phyloP scores from a whole-genome alignment of 2,797 vertebrate species.

The Heterohyrax brucei region DNA sequence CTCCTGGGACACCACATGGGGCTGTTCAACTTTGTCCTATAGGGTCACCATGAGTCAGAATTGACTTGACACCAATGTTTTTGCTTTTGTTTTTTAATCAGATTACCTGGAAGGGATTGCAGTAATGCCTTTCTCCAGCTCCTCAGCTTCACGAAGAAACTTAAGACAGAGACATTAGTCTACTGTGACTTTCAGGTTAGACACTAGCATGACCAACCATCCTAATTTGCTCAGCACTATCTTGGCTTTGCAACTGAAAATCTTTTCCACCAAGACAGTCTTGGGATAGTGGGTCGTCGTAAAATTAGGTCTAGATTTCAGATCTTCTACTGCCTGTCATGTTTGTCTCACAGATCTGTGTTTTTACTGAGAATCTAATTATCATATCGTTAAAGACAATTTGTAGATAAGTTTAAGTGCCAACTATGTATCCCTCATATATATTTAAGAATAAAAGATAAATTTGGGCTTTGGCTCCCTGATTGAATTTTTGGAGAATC shows the following conservation, averaged over 20 bases:
- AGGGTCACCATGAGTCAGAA: no score
- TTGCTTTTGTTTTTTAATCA: not conserved
- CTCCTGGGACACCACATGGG: no score
- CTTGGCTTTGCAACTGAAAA: not conserved
- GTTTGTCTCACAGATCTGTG: slow-evolving; percentile 3
- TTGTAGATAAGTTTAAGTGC: slow-evolving; percentile 12
- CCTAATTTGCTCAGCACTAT: not conserved
- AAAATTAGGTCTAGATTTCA: slow-evolving; percentile 37
- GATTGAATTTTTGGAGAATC: not conserved
- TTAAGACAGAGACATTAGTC: not conserved
- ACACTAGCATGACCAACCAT: not conserved
- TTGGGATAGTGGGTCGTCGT: not conserved
- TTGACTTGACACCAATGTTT: no score
- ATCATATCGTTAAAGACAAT: not conserved
- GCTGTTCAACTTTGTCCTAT: no score
- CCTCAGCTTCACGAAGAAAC: not conserved
- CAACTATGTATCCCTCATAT: slow-evolving; percentile 12
- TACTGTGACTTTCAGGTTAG: not conserved
- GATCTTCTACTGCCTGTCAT: not conserved
- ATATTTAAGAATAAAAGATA: slow-evolving; percentile 12
- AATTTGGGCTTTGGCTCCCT: slow-evolving; percentile 27
- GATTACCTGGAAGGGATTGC: not conserved
- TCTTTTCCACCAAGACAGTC: not conserved
- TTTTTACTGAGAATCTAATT: not conserved
- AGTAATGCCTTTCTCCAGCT: not conserved